Evolutionary conservation across 2,113 vertebrate genomes (phyloP).

Genomic region (Recurvirostra avosetta): DNA sequence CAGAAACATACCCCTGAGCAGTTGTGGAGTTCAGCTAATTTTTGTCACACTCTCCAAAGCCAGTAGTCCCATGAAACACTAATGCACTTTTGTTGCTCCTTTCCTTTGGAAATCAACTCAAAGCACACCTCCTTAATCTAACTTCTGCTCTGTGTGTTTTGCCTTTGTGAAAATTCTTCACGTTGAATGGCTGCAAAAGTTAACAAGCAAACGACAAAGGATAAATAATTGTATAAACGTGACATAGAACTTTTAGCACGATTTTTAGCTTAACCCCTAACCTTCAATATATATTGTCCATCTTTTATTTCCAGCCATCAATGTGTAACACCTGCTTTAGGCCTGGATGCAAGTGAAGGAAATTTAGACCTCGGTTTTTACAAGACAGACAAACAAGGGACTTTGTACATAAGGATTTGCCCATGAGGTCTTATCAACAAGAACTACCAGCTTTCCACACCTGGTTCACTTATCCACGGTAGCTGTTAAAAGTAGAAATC

Average conservation of each 20-base stretch:
- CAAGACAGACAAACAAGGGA: not conserved
- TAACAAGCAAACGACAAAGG: not conserved
- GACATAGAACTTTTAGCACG: not conserved
- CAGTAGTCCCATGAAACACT: not conserved
- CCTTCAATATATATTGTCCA: not conserved
- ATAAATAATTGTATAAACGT: not conserved
- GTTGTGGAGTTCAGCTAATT: not conserved
- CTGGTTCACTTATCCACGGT: not conserved
- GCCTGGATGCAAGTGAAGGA: not conserved
- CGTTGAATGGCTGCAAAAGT: not conserved
- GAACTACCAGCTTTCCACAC: not conserved
- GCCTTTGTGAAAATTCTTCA: not conserved
- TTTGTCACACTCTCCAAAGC: not conserved
- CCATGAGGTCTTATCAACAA: not conserved
- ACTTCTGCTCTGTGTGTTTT: not conserved
- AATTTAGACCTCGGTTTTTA: not conserved
- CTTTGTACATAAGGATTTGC: not conserved
- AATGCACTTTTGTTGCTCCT: not conserved
- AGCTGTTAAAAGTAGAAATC: not conserved
- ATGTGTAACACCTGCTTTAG: not conserved
- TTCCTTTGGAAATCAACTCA: not conserved
- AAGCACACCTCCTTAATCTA: not conserved
- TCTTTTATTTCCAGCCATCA: not conserved
- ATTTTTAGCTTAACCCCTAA: not conserved
- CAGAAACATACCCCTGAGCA: not conserved